Evolutionary conservation across 1,140 invertebrate genomes (phyloP), one percentile per base, ranked within the genome.

Genomic region (Oedothorax gibbosus): DNA sequence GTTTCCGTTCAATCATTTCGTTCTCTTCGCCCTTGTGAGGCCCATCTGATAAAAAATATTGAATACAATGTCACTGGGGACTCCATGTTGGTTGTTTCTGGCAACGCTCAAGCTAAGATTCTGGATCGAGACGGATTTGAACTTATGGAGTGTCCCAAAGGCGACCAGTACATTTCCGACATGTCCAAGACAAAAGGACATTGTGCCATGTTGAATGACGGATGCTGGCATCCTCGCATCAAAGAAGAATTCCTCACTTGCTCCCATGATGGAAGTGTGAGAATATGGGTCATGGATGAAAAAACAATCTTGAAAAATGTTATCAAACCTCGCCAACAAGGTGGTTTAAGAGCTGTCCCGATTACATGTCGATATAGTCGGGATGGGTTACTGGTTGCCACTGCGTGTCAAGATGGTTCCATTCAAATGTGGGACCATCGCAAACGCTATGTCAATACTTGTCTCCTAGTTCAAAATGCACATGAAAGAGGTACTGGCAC

Each of bases 351-450:
- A 90, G 95, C 96, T 0, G 93, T 94, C 60, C 97, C 98, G 0
- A 97, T 95, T 0, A 91, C 95, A 0, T 97, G 97, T 88, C 91
- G 92, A 2, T 98, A 95, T 88, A 96, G 93, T 83, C 91, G 95
- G 80, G 97, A 99, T 90, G 98, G 97, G 0, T 94, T 95, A 79
- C 93, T 95, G 0, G 93, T 99, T 20, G 95, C 95, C 0, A 95
- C 95, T 77, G 98, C 94, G 0, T 99, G 98, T 89, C 92, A 94
- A 50, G 98, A 99, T 90, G 99, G 99, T 2, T 98, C 97, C 0
- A 94, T 99, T 87, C 98, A 99, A 90, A 95, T 99, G 90, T 99
- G 98, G 98, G 98, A 99, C 90, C 94, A 97, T 72, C 93, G 97
- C 62, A 93, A 92, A 88, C 88, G 88, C 83, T 93, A 92, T 90